These are phyloP conservation scores for Oncopodura yosiiana DNA, from an alignment of 1,140 invertebrate species.

Conservation along the genomic window DNA sequence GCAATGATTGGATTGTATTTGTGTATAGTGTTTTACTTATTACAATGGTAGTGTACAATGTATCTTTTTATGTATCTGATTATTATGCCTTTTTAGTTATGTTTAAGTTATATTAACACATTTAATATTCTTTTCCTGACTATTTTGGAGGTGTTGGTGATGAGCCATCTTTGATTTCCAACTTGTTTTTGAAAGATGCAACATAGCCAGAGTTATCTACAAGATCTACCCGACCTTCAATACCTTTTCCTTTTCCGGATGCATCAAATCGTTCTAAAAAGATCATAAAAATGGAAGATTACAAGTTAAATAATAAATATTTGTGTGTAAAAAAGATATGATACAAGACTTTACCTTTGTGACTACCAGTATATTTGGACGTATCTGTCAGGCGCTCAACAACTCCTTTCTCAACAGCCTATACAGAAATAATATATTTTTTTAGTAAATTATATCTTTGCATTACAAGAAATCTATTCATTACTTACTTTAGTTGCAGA, in stretches of 20 bases:
- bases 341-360: too few species aligned
- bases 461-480: too few species aligned
- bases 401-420: conserved; percentile 55
- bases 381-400: conserved; percentile 81
- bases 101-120: background rate
- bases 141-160: background rate
- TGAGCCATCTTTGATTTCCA: conserved; percentile 5
- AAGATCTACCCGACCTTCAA: conserved; percentile 69
- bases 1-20: too few species aligned
- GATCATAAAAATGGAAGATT: too few species aligned
- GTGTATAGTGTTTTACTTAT: too few species aligned
- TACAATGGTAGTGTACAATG: too few species aligned
- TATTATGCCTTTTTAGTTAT: background rate
- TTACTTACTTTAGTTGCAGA: conserved; percentile 20
- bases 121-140: too few species aligned
- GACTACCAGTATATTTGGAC: conserved; percentile 80
- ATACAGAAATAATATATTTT: too few species aligned
- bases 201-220: conserved; percentile 73
- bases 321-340: too few species aligned
- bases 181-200: conserved; percentile 76
- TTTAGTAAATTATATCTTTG: too few species aligned
- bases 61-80: background rate
- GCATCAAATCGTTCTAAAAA: conserved; percentile 77
- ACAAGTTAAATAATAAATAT: too few species aligned
- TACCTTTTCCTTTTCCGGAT: conserved; percentile 76